These are phyloP conservation scores for Lophochroa leadbeateri DNA, from an alignment of 2,113 vertebrate genomes.

Conservation along the genomic window DNA sequence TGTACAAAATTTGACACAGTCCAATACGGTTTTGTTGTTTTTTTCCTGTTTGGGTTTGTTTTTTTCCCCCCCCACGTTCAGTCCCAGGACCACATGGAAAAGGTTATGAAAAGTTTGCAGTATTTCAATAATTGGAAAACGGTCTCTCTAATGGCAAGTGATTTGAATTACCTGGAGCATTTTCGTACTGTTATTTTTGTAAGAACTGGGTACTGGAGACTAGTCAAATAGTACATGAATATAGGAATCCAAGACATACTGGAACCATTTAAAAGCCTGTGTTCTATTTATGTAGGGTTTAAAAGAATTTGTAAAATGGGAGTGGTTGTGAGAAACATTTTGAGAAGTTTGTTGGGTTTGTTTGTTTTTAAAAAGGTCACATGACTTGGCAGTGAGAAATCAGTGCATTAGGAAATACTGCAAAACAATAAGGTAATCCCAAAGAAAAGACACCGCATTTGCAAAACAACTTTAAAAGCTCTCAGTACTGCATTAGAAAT, in stretches of 20 bases:
- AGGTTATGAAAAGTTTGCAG: neutral
- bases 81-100: neutral
- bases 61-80: neutral
- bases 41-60: neutral
- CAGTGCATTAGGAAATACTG: rapidly evolving
- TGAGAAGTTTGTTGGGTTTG: neutral
- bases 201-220: slow-evolving; percentile 33
- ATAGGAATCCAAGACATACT: slow-evolving; percentile 8
- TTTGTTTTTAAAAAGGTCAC: neutral
- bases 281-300: neutral
- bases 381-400: neutral
- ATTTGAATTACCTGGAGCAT: neutral
- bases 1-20: neutral
- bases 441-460: neutral
- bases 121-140: neutral
- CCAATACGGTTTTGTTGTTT: neutral
- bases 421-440: neutral
- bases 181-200: slow-evolving; percentile 23
- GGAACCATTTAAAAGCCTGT: slow-evolving; percentile 27
- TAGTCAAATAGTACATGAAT: neutral
- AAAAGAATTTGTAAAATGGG: slow-evolving; percentile 33
- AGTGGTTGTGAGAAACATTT: neutral
- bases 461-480: neutral
- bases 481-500: neutral
- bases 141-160: neutral